Percentiles rank a stretch among this genome's conserved stretches.
Conservation (phyloP, 1,140 invertebrate genomes). For the Drosophila sp. region DNA sequence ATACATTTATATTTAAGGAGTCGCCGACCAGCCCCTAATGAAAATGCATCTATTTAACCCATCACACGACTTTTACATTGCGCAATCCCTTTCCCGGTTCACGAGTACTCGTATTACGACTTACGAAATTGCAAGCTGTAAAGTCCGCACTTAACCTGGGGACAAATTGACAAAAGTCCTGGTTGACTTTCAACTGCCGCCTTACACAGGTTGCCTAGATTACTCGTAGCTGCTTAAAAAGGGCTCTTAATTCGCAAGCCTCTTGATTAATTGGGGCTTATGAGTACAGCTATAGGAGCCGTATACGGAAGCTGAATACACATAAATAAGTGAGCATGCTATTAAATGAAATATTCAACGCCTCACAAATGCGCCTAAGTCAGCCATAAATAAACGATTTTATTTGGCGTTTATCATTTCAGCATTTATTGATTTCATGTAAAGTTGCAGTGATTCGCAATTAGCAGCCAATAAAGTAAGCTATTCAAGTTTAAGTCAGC, state of each 20-base stretch:
- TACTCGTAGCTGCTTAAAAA: conserved; percentile 13
- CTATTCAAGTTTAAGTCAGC: conserved; percentile 27
- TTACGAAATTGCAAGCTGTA: conserved; percentile 52
- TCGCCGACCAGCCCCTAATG: conserved; percentile 15
- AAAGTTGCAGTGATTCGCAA: conserved; percentile 53
- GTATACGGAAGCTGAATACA: conserved; percentile 73
- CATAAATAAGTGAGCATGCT: conserved; percentile 66
- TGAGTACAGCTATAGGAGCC: conserved; percentile 13
- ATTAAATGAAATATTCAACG: conserved; percentile 73
- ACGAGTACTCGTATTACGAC: conserved; percentile 43
- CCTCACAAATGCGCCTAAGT: conserved; percentile 52
- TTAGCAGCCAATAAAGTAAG: conserved; percentile 64
- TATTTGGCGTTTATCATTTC: conserved; percentile 75
- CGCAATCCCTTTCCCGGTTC: conserved; percentile 25
- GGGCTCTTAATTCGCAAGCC: conserved; percentile 47
- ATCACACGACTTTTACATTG: conserved; percentile 3
- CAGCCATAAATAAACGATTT: conserved; percentile 71
- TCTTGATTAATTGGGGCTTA: conserved; percentile 73
- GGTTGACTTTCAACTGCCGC: conserved; percentile 33
- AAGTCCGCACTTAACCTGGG: conserved; percentile 41
- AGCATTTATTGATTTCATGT: conserved; percentile 53
- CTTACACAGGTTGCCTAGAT: not conserved
- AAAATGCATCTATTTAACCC: conserved; percentile 48
- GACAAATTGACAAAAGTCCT: conserved; percentile 70
- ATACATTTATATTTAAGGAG: no score